phyloP scores from a whole-genome alignment of 2,797 vertebrate genomes.

The Neostethus bicornis region DNA sequence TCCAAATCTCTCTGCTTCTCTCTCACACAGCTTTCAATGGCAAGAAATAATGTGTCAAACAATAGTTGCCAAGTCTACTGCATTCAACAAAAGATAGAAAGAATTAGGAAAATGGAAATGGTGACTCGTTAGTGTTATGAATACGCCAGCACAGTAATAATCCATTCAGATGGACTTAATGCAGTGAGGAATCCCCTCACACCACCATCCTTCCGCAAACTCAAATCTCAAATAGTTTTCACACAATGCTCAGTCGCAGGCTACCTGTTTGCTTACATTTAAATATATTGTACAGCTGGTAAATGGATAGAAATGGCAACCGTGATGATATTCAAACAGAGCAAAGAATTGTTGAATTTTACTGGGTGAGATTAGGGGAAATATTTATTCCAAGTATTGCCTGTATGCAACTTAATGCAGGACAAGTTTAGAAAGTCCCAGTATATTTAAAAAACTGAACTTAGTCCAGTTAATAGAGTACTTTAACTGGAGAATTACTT shows the following conservation, averaged over 20 bases:
- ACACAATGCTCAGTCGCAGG: not conserved
- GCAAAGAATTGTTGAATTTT: not conserved
- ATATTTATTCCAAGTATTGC: no score
- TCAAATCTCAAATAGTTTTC: constrained; percentile 38
- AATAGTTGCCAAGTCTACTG: constrained; percentile 62
- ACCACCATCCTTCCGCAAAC: constrained; percentile 25
- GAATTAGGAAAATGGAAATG: constrained; percentile 63
- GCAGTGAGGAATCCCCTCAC: constrained; percentile 41
- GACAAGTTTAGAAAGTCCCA: no score
- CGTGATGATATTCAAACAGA: not conserved
- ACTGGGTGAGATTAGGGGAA: no score
- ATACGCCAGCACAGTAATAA: constrained; percentile 54
- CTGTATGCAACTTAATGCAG: no score
- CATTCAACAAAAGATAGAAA: constrained; percentile 60
- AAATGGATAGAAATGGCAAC: constrained; percentile 15
- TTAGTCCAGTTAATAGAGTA: no score
- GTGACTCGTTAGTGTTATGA: constrained; percentile 58
- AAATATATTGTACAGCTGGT: constrained; percentile 19
- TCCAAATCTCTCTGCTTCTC: constrained; percentile 30
- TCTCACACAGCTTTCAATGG: constrained; percentile 37
- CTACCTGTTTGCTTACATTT: constrained; percentile 14
- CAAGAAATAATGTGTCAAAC: constrained; percentile 50
- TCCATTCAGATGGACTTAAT: constrained; percentile 59
- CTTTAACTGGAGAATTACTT: no score
- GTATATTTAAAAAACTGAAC: no score